These are phyloP conservation scores for Hippopotamyrus pictus DNA, from an alignment of 2,797 vertebrate genomes.

Conservation along the genomic window DNA sequence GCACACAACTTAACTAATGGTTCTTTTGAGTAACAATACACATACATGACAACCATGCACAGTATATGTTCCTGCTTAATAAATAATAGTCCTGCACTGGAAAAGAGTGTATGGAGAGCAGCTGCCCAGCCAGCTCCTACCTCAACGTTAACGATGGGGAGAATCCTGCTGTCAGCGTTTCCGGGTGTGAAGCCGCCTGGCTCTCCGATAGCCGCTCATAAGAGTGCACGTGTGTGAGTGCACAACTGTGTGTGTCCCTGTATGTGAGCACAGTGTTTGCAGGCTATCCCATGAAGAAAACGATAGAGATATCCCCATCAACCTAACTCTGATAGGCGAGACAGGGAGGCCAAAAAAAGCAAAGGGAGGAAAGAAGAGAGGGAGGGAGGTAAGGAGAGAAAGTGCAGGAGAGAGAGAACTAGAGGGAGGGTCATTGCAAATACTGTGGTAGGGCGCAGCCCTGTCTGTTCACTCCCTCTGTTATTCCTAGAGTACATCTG, in stretches of 20 bases:
- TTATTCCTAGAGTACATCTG: neutral
- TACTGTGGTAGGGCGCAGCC: neutral
- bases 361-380: slow-evolving; percentile 11
- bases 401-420: slow-evolving; percentile 16
- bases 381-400: slow-evolving; percentile 12
- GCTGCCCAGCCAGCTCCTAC: slow-evolving; percentile 27
- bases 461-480: neutral
- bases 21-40: neutral
- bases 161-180: slow-evolving; percentile 31
- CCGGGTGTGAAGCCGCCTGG: slow-evolving; percentile 38
- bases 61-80: neutral
- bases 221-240: slow-evolving; percentile 24
- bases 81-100: neutral
- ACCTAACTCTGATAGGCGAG: slow-evolving; percentile 47
- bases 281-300: neutral
- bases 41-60: neutral
- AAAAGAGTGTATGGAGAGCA: slow-evolving; percentile 11
- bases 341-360: slow-evolving; percentile 28
- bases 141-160: slow-evolving; percentile 44
- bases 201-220: slow-evolving; percentile 11
- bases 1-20: neutral
- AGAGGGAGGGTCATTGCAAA: slow-evolving; percentile 22
- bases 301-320: slow-evolving; percentile 30
- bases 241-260: slow-evolving; percentile 12
- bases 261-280: neutral